phyloP scores from a whole-genome alignment of 2,888 invertebrate species.

The Drosophila macrospina region DNA sequence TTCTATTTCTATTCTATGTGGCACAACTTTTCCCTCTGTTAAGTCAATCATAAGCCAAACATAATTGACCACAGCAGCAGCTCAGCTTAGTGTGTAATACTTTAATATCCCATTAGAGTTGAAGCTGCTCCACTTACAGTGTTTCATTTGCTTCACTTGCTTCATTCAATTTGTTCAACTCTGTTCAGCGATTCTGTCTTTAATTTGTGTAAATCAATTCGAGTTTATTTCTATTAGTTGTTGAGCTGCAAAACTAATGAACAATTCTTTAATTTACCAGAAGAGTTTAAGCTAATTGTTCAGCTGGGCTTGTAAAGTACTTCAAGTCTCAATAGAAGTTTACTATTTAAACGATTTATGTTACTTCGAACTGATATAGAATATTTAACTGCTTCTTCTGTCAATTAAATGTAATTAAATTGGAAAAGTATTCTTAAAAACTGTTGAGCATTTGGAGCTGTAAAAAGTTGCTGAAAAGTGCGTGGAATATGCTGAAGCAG shows the following conservation, averaged over 20 bases:
- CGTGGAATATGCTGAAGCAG: background rate
- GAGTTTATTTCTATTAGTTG: too few species aligned
- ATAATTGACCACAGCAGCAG: conserved; percentile 52
- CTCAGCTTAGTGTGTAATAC: background rate
- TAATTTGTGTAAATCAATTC: too few species aligned
- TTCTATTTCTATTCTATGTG: background rate
- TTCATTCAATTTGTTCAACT: background rate
- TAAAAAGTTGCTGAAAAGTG: background rate
- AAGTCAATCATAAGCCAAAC: conserved; percentile 24
- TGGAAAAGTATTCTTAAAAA: too few species aligned
- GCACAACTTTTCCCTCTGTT: background rate
- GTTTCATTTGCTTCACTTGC: background rate
- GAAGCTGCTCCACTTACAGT: background rate
- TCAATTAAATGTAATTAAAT: too few species aligned
- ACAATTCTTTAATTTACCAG: too few species aligned
- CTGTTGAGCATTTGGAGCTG: background rate
- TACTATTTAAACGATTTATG: too few species aligned
- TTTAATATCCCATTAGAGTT: background rate
- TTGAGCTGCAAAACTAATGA: too few species aligned
- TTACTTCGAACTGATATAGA: too few species aligned
- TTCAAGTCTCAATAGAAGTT: background rate
- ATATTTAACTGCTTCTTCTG: too few species aligned
- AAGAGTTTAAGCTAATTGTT: too few species aligned
- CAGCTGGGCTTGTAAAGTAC: too few species aligned
- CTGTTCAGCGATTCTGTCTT: too few species aligned